Evolutionary conservation across 2,888 invertebrate species (phyloP).

Genomic region (Lepetodrilus schrolli): DNA sequence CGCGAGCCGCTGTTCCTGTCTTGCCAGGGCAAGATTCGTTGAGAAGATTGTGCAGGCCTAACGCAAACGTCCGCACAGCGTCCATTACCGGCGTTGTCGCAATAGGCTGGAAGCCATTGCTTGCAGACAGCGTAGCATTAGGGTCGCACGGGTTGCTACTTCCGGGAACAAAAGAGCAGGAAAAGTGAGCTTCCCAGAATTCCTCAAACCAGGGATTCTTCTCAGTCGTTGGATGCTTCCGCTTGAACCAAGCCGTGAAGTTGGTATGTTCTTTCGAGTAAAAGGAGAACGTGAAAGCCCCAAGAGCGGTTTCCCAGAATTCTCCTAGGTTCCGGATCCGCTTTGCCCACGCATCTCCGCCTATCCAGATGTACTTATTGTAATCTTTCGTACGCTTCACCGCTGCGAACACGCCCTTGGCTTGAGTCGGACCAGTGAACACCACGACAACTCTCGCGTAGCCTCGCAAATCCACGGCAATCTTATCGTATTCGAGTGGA

Average conservation of each 20-base stretch:
- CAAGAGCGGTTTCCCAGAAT: slow-evolving; percentile 47
- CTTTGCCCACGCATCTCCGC: slow-evolving; percentile 57
- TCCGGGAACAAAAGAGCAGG: slow-evolving; percentile 46
- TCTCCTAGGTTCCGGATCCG: slow-evolving; percentile 42
- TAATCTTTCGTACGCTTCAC: slow-evolving; percentile 34
- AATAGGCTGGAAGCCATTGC: slow-evolving; percentile 5
- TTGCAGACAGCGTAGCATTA: not conserved
- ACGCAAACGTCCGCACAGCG: slow-evolving; percentile 56
- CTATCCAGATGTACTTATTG: slow-evolving; percentile 61
- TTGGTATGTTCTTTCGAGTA: slow-evolving; percentile 35
- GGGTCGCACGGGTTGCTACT: slow-evolving; percentile 33
- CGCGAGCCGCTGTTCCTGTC: not conserved
- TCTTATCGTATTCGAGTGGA: slow-evolving; percentile 28
- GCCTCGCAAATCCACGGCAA: slow-evolving; percentile 34
- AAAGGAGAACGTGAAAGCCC: slow-evolving; percentile 50
- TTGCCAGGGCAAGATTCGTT: slow-evolving; percentile 42
- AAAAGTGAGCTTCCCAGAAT: slow-evolving; percentile 59
- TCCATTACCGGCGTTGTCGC: slow-evolving; percentile 49
- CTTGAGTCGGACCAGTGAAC: slow-evolving; percentile 54
- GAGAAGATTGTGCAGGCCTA: slow-evolving; percentile 51
- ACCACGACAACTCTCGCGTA: slow-evolving; percentile 54
- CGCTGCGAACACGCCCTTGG: slow-evolving; percentile 44
- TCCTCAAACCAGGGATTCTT: slow-evolving; percentile 62
- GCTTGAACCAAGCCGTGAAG: slow-evolving; percentile 57
- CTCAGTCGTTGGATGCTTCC: slow-evolving; percentile 41